A percentile compares a stretch with the other conserved stretches of the same genome.
phyloP scores from a whole-genome alignment of 2,797 vertebrate species.

The Enteromius fasciolatus region DNA sequence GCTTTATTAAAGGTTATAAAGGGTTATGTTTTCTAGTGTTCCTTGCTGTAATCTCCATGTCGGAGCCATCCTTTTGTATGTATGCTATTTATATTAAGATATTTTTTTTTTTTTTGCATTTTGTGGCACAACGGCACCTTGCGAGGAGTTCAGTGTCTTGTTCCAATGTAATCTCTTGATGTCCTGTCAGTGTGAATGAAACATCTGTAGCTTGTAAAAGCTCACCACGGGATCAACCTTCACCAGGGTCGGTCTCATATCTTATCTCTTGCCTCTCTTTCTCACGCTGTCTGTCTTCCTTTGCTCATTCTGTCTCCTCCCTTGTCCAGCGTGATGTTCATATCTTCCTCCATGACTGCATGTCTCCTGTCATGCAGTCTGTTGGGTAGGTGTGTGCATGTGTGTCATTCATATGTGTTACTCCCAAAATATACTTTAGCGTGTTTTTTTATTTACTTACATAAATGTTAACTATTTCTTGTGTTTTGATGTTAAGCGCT shows the following conservation, averaged over 20 bases:
- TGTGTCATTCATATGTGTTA: background rate
- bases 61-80: slow-evolving; percentile 28
- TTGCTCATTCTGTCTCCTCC: background rate
- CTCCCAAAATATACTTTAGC: too few relatives aligned
- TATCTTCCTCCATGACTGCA: slow-evolving; percentile 11
- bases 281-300: background rate
- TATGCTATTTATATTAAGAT: slow-evolving; percentile 25
- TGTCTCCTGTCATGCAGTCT: slow-evolving; percentile 12
- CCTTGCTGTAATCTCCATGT: slow-evolving; percentile 33
- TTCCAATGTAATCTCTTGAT: slow-evolving; percentile 55
- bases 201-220: slow-evolving; percentile 40
- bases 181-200: slow-evolving; percentile 47
- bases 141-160: slow-evolving; percentile 33
- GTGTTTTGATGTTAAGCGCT: too few relatives aligned
- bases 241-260: slow-evolving; percentile 18
- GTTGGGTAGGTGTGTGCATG: background rate
- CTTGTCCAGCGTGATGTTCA: slow-evolving; percentile 25
- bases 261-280: slow-evolving; percentile 22
- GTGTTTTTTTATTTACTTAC: too few relatives aligned
- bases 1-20: slow-evolving; percentile 35
- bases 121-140: slow-evolving; percentile 45
- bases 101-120: background rate
- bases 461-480: too few relatives aligned
- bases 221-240: slow-evolving; percentile 38
- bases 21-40: slow-evolving; percentile 2